Base-by-base conservation (phyloP, 2,888 invertebrate genomes). In the Drosophila sordidula region DNA sequence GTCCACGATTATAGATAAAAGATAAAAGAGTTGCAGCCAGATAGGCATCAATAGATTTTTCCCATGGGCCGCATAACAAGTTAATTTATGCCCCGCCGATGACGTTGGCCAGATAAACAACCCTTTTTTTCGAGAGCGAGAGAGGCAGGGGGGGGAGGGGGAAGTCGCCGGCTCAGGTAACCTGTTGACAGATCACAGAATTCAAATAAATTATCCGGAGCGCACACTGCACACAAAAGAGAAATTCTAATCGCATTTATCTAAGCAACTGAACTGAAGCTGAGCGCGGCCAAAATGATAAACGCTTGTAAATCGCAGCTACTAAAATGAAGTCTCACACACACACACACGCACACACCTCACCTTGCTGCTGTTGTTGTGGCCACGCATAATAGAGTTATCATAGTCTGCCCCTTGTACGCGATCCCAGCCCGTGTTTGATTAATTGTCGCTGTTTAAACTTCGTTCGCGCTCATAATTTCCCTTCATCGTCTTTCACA, bases 41-140 rank as follows among this genome's bases (percentile, higher is more conserved):
- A 82, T 75, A 72, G 73, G 61, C 66, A 81, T 75, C 67, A 41
- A 57, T 67, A 73, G 49, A 61, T 34, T 62, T 68, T 87, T 87
- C 87, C 87, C 87, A 87, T 56, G 65, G 50, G 67, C 47, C 47
- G 77, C 59, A 69, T 71, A 88, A 89, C 89, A 89, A 80, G 88
- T 90, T 89, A 89, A 89, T 89, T 89, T 89, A 89, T 89, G 89
- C 80, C 41, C 58, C 29, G 51, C 39, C 22, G 87, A 82, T 81
- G 75, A 79, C 71, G 71, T 49, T 71, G 36, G 34, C 22, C 44
- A 54, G 90, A 88, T 88, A 88, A 80, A 42, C 75, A 78, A 76
- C 62, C 80, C 80, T 61, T 70, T 70, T 34, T 4, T 32, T 11
- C 11, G n/a, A n/a, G n/a, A 2, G 2, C 32, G 26, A 26, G 6